These are phyloP conservation scores for Rhadina sibilatrix DNA, from an alignment of 2,113 vertebrate species.

Conservation along the genomic window DNA sequence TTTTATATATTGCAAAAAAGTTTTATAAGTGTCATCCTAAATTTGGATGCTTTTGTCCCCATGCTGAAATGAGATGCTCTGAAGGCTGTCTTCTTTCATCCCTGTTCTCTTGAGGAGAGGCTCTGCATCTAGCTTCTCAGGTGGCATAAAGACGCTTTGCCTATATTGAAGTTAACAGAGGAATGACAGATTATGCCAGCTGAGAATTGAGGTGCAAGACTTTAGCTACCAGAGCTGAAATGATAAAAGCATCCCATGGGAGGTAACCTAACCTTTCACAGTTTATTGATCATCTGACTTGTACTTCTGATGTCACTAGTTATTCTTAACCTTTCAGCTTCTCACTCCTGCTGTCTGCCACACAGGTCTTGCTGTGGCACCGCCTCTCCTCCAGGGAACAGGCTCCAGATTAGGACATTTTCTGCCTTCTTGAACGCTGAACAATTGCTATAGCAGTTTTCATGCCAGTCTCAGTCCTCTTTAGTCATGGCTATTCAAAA, in stretches of 20 bases:
- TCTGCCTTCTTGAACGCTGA: background rate
- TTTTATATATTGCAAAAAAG: background rate
- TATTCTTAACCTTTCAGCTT: background rate
- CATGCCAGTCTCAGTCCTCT: background rate
- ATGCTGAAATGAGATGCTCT: background rate
- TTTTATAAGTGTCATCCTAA: background rate
- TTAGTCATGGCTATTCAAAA: background rate
- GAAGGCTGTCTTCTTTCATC: background rate
- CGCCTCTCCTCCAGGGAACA: accelerated
- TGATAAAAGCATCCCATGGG: constrained; percentile 6
- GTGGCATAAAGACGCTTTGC: background rate
- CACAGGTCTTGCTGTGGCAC: accelerated
- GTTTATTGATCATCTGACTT: constrained; percentile 21
- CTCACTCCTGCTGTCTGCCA: background rate
- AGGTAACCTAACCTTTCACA: constrained; percentile 6
- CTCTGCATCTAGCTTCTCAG: background rate
- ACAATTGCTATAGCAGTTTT: background rate
- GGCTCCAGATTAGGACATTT: background rate
- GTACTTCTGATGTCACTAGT: background rate
- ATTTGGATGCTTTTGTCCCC: background rate
- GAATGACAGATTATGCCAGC: background rate
- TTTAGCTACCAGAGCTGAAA: background rate
- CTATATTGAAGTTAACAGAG: background rate
- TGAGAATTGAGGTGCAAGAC: background rate
- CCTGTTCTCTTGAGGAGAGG: background rate